Evolutionary conservation across 2,888 invertebrate species (phyloP), one percentile per base, ranked within the genome.

Genomic region (Herminia tarsipennalis): DNA sequence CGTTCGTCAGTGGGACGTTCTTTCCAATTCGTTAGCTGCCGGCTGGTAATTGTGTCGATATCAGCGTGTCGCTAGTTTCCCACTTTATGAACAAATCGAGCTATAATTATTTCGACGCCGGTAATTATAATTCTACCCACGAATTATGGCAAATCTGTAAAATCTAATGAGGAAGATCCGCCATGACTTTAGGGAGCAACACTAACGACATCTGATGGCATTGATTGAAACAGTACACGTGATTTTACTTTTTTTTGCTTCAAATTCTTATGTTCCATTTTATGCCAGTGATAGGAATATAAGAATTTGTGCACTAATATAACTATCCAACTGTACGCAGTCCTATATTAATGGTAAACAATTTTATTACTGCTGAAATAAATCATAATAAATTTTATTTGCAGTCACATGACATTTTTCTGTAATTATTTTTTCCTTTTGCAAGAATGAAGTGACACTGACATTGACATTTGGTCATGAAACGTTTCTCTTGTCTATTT

Each of bases 71-170:
- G 75, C 78, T 82, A 66, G 69, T 76, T 75, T 83, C 71, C 69
- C 78, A 82, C 81, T 76, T 70, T 78, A 72, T 73, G 66, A 81
- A 83, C 71, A 74, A 76, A 78, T 75, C 73, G 70, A 74, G 72
- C 68, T 78, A 78, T 76, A 76, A 79, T 81, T 83, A 79, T 78
- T 85, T 82, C 76, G 74, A 82, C 82, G 79, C 79, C 81, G 81
- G 73, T 81, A 77, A 77, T 81, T 78, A 78, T 78, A 82, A 85
- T 83, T 83, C 88, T 90, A 91, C 90, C 91, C 87, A 86, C 90
- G 75, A 89, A 85, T 78, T 81, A 78, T 54, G 73, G 77, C 83
- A 83, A 86, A 86, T 81, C 79, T 82, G 78, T 83, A 86, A 86
- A 86, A 76, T 74, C 73, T 83, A 81, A 66, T 81, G 82, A 83